These are phyloP conservation scores for Cottus gobio DNA, from an alignment of 2,113 vertebrate species.

Conservation along the genomic window DNA sequence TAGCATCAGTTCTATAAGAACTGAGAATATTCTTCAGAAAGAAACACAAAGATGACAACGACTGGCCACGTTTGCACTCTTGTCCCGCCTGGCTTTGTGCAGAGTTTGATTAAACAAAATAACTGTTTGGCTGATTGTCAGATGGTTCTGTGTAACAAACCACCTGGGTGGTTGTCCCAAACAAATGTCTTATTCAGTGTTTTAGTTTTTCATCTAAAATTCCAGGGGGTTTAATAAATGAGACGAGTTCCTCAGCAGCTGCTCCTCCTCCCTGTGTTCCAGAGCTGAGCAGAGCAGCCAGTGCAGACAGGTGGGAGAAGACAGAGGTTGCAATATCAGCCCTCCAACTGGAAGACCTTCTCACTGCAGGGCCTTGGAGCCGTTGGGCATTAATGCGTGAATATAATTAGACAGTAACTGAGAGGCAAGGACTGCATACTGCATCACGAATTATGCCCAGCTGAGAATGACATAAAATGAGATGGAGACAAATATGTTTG, in stretches of 20 bases:
- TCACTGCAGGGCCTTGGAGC: conserved; percentile 17
- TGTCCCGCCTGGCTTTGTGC: neutral
- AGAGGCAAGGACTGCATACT: conserved; percentile 11
- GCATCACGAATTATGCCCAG: conserved; percentile 3
- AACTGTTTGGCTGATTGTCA: neutral
- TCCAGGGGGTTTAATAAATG: no score
- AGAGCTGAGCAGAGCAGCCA: no score
- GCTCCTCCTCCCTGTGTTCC: no score
- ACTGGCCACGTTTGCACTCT: neutral
- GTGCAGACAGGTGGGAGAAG: no score
- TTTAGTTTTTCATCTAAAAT: no score
- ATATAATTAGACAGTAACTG: conserved; percentile 58
- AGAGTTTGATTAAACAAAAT: neutral
- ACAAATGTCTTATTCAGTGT: neutral
- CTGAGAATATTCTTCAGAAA: no score
- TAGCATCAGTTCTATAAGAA: neutral
- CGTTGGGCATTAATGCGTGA: conserved; percentile 54
- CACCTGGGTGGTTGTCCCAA: neutral
- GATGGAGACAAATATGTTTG: neutral
- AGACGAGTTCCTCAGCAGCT: no score
- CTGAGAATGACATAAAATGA: neutral
- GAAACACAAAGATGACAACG: neutral
- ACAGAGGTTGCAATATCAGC: neutral
- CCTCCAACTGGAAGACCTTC: neutral
- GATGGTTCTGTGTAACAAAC: neutral